These are phyloP conservation scores for Clarias magur DNA, from an alignment of 2,113 vertebrate species.

Conservation along the genomic window DNA sequence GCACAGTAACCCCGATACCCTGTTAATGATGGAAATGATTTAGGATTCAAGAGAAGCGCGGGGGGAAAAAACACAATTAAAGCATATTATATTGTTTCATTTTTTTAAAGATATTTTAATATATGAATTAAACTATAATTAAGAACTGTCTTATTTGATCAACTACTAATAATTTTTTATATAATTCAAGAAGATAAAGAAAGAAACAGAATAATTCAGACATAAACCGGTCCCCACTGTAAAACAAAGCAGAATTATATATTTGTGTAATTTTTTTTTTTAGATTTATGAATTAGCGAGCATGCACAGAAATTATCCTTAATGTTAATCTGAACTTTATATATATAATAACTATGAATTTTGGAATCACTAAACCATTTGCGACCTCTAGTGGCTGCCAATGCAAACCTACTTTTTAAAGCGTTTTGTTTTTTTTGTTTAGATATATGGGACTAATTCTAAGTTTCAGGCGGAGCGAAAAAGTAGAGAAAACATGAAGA, in stretches of 20 bases:
- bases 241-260: background rate
- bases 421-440: too few species aligned
- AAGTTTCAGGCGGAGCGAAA: background rate
- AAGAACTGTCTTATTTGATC: background rate
- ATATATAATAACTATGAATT: background rate
- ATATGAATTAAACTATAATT: background rate
- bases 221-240: background rate
- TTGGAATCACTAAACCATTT: background rate
- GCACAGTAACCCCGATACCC: background rate
- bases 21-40: background rate
- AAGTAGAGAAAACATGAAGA: background rate
- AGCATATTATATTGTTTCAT: background rate
- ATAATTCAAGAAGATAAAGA: background rate
- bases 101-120: background rate
- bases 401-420: too few species aligned
- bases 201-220: background rate
- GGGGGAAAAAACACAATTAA: background rate
- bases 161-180: background rate
- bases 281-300: background rate
- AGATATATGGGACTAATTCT: background rate
- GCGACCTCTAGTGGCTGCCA: constrained; percentile 36
- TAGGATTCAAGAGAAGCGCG: background rate
- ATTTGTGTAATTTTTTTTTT: background rate
- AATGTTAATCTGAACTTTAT: background rate
- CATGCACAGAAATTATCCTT: background rate